Evolutionary conservation across 2,888 invertebrate species (phyloP), one percentile per base, ranked within the genome.

Genomic region (Erpobdella octoculata): DNA sequence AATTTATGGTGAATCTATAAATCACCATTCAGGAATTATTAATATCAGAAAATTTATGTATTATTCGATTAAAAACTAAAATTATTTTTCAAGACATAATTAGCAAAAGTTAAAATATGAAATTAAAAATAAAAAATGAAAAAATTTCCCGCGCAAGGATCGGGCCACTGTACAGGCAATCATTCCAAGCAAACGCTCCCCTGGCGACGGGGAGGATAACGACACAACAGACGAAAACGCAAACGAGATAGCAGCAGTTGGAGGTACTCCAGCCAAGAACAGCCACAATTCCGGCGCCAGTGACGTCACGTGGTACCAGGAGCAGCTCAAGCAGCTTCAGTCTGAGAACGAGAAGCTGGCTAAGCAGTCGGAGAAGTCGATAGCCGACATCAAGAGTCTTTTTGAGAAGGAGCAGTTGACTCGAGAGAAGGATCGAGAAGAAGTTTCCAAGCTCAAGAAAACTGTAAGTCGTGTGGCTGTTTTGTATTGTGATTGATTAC

Each of bases 341-440:
- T 2, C 3, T 6, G 46, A 46, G 21, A 21, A 48, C 9, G 33
- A 38, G 18, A 41, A 31, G 9, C 48, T 62, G 58, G 36, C 70
- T n/a, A 62, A 64, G 21, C 70, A 72, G 4, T 62, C 38, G 12
- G 41, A 65, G 3, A 71, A 46, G 33, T 28, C 28, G 0, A 41
- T 67, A 21, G 25, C 46, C 2, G 67, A 67, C 25, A 21, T 67
- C 12, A 67, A 67, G 28, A 33, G 1, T 21, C 28, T 67, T 21
- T 67, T 67, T 28, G 67, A 67, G 1, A 33, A 67, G 21, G 67
- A 67, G 18, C 21, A 28, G 18, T n/a, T 28, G 31, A 15, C 41
- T 5, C 41, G 38, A 25, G 5, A 46, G 25, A 41, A 9, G 5
- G 67, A 69, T 9, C 38, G 33, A 3, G 69, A 69, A 69, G 58